Conservation (phyloP, 2,888 invertebrate genomes). For the Chaitophorus viminalis region DNA sequence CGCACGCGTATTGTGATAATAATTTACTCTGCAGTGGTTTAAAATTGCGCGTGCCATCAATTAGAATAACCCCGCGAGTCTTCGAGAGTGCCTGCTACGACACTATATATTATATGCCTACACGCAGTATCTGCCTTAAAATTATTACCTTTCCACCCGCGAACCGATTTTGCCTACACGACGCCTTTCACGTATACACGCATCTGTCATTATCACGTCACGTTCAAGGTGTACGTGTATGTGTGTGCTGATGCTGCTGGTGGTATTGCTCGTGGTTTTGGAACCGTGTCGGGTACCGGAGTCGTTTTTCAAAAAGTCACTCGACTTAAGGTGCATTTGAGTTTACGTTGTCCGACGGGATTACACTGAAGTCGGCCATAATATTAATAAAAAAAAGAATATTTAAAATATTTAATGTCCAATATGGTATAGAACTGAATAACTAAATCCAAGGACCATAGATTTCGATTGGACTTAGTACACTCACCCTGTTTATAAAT, state of each 20-base stretch:
- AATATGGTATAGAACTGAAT: no score
- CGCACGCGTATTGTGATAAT: neutral
- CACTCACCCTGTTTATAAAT: no score
- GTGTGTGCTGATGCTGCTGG: neutral
- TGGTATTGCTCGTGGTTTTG: neutral
- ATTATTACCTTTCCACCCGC: neutral
- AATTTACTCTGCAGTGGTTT: slow-evolving; percentile 32
- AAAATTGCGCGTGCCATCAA: slow-evolving; percentile 41
- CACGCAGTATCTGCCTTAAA: neutral
- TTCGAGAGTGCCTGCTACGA: neutral
- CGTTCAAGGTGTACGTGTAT: neutral
- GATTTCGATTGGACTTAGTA: no score
- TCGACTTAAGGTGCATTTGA: no score
- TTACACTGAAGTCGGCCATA: no score
- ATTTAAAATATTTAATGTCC: no score
- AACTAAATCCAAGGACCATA: no score
- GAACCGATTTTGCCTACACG: no score
- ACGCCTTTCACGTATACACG: neutral
- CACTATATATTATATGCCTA: no score
- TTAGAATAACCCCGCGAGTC: slow-evolving; percentile 7
- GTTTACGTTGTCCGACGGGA: no score
- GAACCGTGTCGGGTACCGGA: neutral
- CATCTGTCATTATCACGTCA: neutral
- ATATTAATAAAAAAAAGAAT: no score
- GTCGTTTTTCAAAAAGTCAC: no score